Percentiles rank a stretch among this genome's conserved stretches.
These are phyloP conservation scores for Setipinna tenuifilis DNA, from an alignment of 2,797 vertebrate species.

Conservation along the genomic window DNA sequence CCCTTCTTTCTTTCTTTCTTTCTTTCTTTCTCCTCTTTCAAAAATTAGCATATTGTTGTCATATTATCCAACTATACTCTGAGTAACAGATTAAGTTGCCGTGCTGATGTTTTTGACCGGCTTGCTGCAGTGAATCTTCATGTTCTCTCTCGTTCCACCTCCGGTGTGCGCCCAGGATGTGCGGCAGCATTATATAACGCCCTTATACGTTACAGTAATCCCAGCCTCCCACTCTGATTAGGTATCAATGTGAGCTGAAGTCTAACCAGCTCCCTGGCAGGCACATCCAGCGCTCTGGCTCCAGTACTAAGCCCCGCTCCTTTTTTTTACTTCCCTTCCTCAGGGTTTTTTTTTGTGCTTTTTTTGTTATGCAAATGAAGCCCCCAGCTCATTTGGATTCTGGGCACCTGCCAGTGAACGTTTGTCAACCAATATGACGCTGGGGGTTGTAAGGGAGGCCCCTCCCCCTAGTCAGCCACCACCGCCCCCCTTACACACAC, in stretches of 20 bases:
- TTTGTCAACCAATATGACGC: slow-evolving; percentile 48
- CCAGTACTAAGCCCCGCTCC: background rate
- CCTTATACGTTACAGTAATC: slow-evolving; percentile 3
- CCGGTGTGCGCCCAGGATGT: background rate
- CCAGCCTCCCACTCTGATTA: slow-evolving; percentile 16
- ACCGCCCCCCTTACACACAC: background rate
- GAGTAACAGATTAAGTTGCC: background rate
- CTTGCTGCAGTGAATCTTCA: background rate
- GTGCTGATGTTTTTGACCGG: background rate
- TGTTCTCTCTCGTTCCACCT: background rate
- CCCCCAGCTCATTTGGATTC: slow-evolving; percentile 50
- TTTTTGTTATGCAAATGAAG: slow-evolving; percentile 60
- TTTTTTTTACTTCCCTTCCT: background rate
- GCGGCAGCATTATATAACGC: background rate
- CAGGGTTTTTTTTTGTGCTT: background rate
- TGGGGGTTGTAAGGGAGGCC: slow-evolving; percentile 29
- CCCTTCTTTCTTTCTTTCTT: background rate
- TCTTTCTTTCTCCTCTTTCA: background rate
- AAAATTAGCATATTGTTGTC: background rate
- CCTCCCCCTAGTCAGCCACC: slow-evolving; percentile 45
- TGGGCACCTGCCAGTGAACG: slow-evolving; percentile 57
- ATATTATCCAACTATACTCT: background rate
- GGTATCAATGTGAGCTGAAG: background rate
- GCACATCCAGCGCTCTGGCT: background rate
- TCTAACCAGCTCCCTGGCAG: background rate